Percentiles rank a stretch among this genome's conserved stretches.
These are phyloP conservation scores for mouse (Mus musculus) DNA, from an alignment of 2,113 vertebrate species.

Conservation along the genomic window GRCm39 chr15:90905501-90906000, in stretches of 20 bases:
- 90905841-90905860: not conserved
- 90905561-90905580: not conserved
- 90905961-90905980: not conserved
- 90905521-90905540: not conserved
- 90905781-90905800: not conserved
- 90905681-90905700: not conserved
- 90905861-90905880: not conserved
- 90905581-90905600: not conserved
- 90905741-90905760: not conserved
- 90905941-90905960: not conserved
- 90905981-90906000: not conserved
- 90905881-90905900: not conserved
- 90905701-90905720: not conserved
- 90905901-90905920: not conserved
- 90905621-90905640: not conserved
- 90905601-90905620: not conserved
- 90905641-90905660: not conserved
- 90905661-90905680: not conserved
- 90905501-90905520: not conserved
- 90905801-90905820: not conserved
- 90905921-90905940: not conserved
- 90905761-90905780: not conserved
- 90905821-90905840: not conserved
- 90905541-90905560: not conserved
- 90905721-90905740: not conserved